A percentile compares a stretch with the other conserved stretches of the same genome.
Conservation (phyloP, 2,797 vertebrate species). For the Phaenicophaeus curvirostris region DNA sequence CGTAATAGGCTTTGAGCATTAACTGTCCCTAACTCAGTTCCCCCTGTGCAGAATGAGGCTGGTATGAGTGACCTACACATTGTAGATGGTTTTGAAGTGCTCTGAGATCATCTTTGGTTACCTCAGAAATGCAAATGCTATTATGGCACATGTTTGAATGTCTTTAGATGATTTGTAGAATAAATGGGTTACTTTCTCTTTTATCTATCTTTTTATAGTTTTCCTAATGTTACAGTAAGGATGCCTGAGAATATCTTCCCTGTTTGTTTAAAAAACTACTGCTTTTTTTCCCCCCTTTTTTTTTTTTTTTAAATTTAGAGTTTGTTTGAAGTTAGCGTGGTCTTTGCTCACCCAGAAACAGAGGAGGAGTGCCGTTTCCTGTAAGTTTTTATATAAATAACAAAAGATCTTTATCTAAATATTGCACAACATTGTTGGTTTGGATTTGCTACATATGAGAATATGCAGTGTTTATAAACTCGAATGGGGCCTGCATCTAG, state of each 20-base stretch:
- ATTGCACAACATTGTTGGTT: slow-evolving; percentile 51
- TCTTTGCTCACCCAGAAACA: slow-evolving; percentile 91
- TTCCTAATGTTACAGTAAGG: neutral
- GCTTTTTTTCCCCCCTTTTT: slow-evolving; percentile 48
- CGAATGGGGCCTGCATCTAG: neutral
- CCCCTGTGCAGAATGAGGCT: neutral
- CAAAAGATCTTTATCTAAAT: slow-evolving; percentile 56
- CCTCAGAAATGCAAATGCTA: slow-evolving; percentile 23
- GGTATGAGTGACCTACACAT: neutral
- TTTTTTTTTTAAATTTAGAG: slow-evolving; percentile 78
- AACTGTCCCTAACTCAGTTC: slow-evolving; percentile 3
- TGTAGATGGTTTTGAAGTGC: neutral
- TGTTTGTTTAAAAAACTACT: slow-evolving; percentile 48
- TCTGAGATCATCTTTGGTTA: neutral
- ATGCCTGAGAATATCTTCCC: slow-evolving; percentile 30
- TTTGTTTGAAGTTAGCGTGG: slow-evolving; percentile 90
- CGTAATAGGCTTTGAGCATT: slow-evolving; percentile 30
- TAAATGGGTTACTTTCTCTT: neutral
- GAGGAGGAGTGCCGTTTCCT: slow-evolving; percentile 94
- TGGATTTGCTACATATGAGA: slow-evolving; percentile 41
- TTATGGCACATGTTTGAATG: neutral
- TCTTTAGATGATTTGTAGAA: neutral
- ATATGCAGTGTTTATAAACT: slow-evolving; percentile 29
- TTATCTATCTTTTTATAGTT: neutral
- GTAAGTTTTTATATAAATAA: slow-evolving; percentile 82